Percentiles rank a stretch among this genome's conserved stretches.
phyloP scores from a whole-genome alignment of 2,113 vertebrate genomes.

The Gallinago media region DNA sequence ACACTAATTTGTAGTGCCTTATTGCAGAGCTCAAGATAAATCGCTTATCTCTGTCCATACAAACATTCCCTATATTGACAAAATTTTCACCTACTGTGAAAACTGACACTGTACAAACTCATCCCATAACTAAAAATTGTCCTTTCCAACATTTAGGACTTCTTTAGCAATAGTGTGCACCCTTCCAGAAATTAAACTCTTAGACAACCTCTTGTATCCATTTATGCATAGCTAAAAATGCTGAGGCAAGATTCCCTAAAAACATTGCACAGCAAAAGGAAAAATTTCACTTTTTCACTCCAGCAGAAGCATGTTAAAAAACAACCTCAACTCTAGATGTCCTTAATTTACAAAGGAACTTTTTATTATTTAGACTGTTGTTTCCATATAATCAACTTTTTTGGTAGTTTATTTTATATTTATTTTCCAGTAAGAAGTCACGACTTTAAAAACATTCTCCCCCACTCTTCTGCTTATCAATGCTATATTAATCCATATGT shows the following conservation, averaged over 20 bases:
- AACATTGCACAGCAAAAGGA: not conserved
- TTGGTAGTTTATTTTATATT: not conserved
- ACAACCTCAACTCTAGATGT: not conserved
- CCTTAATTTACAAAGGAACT: not conserved
- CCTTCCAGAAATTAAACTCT: not conserved
- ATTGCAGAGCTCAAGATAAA: not conserved
- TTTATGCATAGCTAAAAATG: not conserved
- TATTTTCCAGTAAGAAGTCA: not conserved
- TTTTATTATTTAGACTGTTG: not conserved
- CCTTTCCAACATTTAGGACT: not conserved
- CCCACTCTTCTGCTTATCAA: not conserved
- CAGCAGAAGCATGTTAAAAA: not conserved
- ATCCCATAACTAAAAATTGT: not conserved
- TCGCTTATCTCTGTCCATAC: not conserved
- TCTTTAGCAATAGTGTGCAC: not conserved
- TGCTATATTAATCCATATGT: not conserved
- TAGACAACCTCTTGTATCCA: not conserved
- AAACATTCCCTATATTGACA: not conserved
- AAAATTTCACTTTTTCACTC: not conserved
- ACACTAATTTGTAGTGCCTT: not conserved
- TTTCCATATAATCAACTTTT: not conserved
- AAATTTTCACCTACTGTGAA: not conserved
- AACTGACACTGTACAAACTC: not conserved
- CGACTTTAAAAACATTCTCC: not conserved
- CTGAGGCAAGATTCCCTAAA: not conserved